Percentiles rank a stretch among this genome's conserved stretches.
These are phyloP conservation scores for Archegozetes longisetosus DNA, from an alignment of 1,140 invertebrate species.

Conservation along the genomic window DNA sequence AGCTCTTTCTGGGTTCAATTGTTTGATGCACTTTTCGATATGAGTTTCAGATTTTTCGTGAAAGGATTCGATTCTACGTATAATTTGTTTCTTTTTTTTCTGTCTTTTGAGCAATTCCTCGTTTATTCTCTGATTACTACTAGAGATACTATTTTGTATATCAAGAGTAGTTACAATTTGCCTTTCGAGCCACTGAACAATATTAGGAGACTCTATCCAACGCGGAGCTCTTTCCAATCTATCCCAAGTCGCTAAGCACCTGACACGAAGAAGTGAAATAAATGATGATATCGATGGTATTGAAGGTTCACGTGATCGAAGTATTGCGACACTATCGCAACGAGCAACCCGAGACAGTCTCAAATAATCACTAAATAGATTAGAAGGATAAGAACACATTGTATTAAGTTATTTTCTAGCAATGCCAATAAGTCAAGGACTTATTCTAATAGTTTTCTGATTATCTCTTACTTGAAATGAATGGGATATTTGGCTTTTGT, in stretches of 20 bases:
- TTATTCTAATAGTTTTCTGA: too few relatives aligned
- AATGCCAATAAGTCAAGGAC: too few relatives aligned
- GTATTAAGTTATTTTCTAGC: too few relatives aligned
- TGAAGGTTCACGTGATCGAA: neutral
- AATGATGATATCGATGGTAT: neutral
- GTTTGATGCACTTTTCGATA: neutral
- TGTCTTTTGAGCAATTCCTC: neutral
- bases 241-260: slow-evolving; percentile 7
- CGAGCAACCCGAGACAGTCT: neutral
- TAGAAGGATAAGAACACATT: too few relatives aligned
- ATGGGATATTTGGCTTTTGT: slow-evolving; percentile 9
- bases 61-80: neutral
- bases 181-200: neutral
- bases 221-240: neutral
- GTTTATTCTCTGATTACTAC: neutral
- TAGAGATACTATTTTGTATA: neutral
- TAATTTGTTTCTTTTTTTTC: neutral
- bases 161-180: neutral
- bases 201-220: neutral
- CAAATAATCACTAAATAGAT: neutral
- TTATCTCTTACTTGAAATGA: slow-evolving; percentile 30
- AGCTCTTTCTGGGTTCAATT: neutral
- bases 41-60: neutral
- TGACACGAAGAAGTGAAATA: neutral
- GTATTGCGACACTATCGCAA: neutral